Percentiles rank a stretch among this genome's conserved stretches.
phyloP scores from a whole-genome alignment of 2,113 vertebrate species.

The Strigops habroptila region DNA sequence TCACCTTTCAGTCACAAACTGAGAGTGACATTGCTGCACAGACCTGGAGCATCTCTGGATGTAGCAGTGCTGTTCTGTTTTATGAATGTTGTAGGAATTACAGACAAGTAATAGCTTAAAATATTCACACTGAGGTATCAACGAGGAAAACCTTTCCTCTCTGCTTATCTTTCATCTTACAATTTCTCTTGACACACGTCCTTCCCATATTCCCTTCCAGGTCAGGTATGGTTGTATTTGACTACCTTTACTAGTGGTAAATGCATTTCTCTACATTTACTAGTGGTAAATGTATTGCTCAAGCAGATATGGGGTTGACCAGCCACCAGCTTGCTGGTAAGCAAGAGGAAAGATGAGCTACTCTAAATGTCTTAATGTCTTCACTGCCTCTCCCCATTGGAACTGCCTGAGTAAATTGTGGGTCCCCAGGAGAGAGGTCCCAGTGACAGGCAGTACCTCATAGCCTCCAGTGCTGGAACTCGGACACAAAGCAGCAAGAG shows the following conservation, averaged over 20 bases:
- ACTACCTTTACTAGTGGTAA: not conserved
- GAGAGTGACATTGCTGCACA: not conserved
- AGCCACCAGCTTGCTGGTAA: not conserved
- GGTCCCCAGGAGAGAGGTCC: not conserved
- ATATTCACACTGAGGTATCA: not conserved
- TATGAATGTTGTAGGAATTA: not conserved
- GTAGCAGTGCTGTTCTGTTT: not conserved
- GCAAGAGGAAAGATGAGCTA: not conserved
- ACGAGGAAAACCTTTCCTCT: not conserved
- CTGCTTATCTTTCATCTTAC: not conserved
- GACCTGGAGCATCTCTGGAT: not conserved
- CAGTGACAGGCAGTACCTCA: not conserved
- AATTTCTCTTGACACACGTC: not conserved
- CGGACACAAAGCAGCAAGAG: not conserved
- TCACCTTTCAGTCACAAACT: rapidly evolving
- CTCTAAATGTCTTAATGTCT: not conserved
- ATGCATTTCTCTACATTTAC: too few relatives aligned
- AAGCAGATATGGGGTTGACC: not conserved
- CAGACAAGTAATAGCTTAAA: not conserved
- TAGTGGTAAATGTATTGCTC: too few relatives aligned
- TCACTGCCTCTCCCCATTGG: not conserved
- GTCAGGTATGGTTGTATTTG: not conserved
- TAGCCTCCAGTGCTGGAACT: not conserved
- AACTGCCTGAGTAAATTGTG: not conserved
- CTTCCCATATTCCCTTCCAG: not conserved